Evolutionary conservation across 2,888 invertebrate genomes (phyloP).

Genomic region (Coelopa pilipes): DNA sequence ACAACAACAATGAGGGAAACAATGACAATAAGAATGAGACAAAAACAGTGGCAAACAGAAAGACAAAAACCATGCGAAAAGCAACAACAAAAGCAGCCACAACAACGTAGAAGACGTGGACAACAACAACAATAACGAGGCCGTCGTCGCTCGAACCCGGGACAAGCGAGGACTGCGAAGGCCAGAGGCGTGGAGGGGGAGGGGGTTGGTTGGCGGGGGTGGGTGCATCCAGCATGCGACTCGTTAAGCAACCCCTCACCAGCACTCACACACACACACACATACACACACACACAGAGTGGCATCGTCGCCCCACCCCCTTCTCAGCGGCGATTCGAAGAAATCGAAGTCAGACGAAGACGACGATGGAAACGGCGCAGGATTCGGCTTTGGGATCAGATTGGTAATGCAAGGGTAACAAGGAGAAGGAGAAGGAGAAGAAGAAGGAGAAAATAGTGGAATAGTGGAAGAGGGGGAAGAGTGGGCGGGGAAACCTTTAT

Average conservation of each 20-base stretch:
- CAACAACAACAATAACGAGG: neutral
- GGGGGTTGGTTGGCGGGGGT: neutral
- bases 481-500: neutral
- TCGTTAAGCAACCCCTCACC: constrained; percentile 22
- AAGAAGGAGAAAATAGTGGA: neutral
- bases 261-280: neutral
- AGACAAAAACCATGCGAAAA: too few relatives aligned
- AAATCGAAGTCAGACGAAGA: neutral
- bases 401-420: neutral
- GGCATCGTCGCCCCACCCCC: neutral
- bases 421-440: neutral
- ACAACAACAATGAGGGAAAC: too few relatives aligned
- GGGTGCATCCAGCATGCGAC: constrained; percentile 13
- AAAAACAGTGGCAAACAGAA: too few relatives aligned
- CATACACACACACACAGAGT: too few relatives aligned
- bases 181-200: neutral
- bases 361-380: neutral
- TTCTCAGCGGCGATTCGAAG: neutral
- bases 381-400: neutral
- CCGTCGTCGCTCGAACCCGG: neutral
- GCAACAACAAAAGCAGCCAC: neutral
- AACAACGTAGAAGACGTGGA: too few relatives aligned
- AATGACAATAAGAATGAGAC: too few relatives aligned
- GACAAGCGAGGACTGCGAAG: constrained; percentile 18
- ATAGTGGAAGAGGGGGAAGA: neutral